Conservation (phyloP, 2,797 vertebrate genomes). For the Catostomus latipinnis region DNA sequence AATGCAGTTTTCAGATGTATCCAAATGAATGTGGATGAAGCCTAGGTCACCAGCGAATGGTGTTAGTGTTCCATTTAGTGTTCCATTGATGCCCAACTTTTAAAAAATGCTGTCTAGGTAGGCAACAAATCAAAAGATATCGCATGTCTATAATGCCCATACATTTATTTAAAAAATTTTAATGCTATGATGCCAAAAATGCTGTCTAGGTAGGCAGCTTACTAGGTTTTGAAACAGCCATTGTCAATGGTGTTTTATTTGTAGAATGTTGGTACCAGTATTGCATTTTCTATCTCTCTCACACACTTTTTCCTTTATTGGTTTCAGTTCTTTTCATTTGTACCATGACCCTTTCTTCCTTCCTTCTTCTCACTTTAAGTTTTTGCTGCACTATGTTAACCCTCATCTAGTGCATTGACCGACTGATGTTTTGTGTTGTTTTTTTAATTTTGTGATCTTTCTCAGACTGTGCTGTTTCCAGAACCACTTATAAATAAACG, state of each 20-base stretch:
- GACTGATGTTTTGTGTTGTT: constrained; percentile 16
- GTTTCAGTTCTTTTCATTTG: constrained; percentile 18
- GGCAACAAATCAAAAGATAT: too few relatives aligned
- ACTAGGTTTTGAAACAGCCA: neutral
- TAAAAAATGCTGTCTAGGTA: too few relatives aligned
- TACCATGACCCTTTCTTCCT: constrained; percentile 8
- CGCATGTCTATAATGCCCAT: neutral
- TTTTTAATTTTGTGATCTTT: constrained; percentile 44
- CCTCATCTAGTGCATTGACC: neutral
- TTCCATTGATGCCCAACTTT: too few relatives aligned
- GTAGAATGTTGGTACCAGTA: neutral
- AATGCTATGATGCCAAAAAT: neutral
- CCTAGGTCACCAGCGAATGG: too few relatives aligned
- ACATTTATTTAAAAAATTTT: too few relatives aligned
- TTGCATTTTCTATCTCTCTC: neutral
- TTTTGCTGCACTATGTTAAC: constrained; percentile 9
- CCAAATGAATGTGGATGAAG: too few relatives aligned
- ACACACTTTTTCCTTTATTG: neutral
- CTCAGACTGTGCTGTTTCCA: constrained; percentile 41
- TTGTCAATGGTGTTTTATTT: neutral
- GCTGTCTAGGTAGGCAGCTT: neutral
- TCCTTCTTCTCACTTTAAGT: constrained; percentile 26
- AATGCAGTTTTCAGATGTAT: too few relatives aligned
- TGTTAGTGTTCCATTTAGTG: too few relatives aligned
- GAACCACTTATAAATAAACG: constrained; percentile 31